Evolutionary conservation across 2,888 invertebrate species (phyloP).

Genomic region (Mesodorylaimus sp.): DNA sequence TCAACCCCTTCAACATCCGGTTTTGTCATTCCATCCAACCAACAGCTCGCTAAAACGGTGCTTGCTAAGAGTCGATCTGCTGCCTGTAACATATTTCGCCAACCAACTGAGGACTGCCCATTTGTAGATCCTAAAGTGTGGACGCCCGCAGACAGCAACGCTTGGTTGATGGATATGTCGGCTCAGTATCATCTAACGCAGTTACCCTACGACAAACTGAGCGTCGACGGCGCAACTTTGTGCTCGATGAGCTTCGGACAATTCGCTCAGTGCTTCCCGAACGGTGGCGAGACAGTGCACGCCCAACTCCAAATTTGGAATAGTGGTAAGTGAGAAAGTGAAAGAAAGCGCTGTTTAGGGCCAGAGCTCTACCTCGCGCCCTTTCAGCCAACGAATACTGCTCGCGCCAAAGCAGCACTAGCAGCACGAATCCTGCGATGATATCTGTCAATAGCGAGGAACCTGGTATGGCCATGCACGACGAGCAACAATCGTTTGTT

Average conservation of each 20-base stretch:
- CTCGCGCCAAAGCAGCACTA: background rate
- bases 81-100: no score
- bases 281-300: constrained; percentile 23
- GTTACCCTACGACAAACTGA: constrained; percentile 13
- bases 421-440: no score
- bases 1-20: no score
- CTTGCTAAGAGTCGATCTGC: no score
- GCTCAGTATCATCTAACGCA: constrained; percentile 21
- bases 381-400: background rate
- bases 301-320: constrained; percentile 28
- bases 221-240: constrained; percentile 18
- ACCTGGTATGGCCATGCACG: no score
- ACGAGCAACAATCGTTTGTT: no score
- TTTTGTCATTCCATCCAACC: no score
- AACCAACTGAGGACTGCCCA: no score
- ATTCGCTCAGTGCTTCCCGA: constrained; percentile 12
- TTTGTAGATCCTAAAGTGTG: constrained; percentile 18
- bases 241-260: constrained; percentile 18
- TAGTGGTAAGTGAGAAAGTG: constrained; percentile 14
- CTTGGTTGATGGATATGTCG: constrained; percentile 26
- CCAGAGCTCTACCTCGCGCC: background rate
- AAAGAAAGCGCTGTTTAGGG: background rate
- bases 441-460: no score
- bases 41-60: no score
- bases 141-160: constrained; percentile 18